Evolutionary conservation across 37 sponge, comb jelly and placozoan genomes (phyloP).

Genomic region (Eunapius fragilis): DNA sequence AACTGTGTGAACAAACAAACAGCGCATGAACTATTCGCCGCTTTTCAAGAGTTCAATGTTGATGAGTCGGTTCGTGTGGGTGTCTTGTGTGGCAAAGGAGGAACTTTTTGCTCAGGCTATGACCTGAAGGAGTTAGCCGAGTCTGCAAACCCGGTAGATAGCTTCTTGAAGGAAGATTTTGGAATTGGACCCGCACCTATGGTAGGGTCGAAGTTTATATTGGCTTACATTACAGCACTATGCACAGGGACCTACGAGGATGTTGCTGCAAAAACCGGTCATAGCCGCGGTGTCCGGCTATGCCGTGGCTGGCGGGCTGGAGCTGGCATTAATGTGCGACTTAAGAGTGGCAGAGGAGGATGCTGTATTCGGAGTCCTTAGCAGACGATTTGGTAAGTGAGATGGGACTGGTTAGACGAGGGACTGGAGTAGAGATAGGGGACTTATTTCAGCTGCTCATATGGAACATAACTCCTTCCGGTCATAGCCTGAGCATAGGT

Average conservation of each 20-base stretch:
- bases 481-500: no score
- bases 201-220: slow-evolving; percentile 19
- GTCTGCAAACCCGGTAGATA: background rate
- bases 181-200: slow-evolving; percentile 50
- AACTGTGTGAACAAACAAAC: slow-evolving; percentile 63
- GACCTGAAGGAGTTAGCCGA: slow-evolving; percentile 64
- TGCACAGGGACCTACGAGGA: slow-evolving; percentile 57
- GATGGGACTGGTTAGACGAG: no score
- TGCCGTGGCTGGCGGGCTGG: slow-evolving; percentile 84
- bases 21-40: slow-evolving; percentile 44
- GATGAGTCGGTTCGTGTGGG: slow-evolving; percentile 21
- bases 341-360: slow-evolving; percentile 67
- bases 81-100: slow-evolving; percentile 61
- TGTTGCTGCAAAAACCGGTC: slow-evolving; percentile 61
- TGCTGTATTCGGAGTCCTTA: slow-evolving; percentile 72
- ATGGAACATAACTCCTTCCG: no score
- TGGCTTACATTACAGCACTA: background rate
- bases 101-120: slow-evolving; percentile 76
- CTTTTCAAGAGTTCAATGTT: slow-evolving; percentile 47
- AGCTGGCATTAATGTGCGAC: slow-evolving; percentile 75
- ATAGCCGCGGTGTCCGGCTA: slow-evolving; percentile 73
- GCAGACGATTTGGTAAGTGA: slow-evolving; percentile 62
- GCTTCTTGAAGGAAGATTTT: background rate
- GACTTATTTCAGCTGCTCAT: no score
- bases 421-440: no score